These are phyloP conservation scores for Melierax canorus DNA, from an alignment of 2,113 vertebrate species.

Conservation along the genomic window DNA sequence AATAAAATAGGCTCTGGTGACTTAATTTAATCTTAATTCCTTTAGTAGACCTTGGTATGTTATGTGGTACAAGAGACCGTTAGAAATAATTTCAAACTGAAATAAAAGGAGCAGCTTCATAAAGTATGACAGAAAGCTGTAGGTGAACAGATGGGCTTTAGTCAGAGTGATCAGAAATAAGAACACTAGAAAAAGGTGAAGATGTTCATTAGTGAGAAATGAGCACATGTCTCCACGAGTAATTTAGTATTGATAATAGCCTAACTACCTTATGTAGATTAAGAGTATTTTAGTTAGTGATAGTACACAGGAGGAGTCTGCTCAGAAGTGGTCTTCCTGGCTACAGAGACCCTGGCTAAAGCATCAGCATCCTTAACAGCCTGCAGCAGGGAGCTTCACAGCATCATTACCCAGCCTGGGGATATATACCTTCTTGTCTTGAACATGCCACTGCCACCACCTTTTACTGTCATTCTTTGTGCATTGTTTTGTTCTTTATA, in stretches of 20 bases:
- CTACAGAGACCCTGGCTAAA: neutral
- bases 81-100: neutral
- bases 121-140: neutral
- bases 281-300: neutral
- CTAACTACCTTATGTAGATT: neutral
- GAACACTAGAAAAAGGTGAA: neutral
- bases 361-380: neutral
- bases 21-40: neutral
- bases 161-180: fast-evolving
- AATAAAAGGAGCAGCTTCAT: neutral
- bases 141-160: neutral
- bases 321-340: neutral
- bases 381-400: neutral
- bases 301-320: neutral
- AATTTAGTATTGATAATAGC: neutral
- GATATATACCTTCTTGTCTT: neutral
- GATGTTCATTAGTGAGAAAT: neutral
- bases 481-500: neutral
- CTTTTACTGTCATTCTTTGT: neutral
- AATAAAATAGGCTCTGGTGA: neutral
- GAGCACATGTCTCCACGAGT: neutral
- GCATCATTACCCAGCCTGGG: fast-evolving
- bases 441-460: neutral
- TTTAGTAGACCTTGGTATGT: neutral
- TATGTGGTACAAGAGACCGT: neutral